phyloP scores from a whole-genome alignment of 1,140 invertebrate species.

The Ceratosolen solmsi region DNA sequence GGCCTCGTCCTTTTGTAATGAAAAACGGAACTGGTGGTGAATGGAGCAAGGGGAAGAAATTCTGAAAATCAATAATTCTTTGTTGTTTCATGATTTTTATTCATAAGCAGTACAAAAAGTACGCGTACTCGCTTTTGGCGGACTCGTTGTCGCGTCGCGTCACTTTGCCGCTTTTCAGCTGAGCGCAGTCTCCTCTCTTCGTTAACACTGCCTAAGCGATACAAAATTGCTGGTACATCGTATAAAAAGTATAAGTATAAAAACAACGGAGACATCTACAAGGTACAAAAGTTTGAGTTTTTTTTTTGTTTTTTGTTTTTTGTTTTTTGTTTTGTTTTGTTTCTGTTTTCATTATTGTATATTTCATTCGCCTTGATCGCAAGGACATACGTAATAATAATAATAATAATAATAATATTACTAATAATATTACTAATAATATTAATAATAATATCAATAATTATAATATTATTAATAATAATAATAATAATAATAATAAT shows the following conservation, averaged over 20 bases:
- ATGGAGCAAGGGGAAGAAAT: too few relatives aligned
- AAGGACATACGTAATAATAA: neutral
- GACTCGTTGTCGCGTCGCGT: neutral
- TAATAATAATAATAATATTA: neutral
- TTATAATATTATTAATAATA: neutral
- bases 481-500: too few relatives aligned
- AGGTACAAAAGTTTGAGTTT: constrained; percentile 44
- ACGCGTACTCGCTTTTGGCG: neutral
- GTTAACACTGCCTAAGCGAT: constrained; percentile 1
- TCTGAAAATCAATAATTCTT: neutral
- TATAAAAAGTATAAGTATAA: constrained; percentile 18
- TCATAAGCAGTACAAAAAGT: constrained; percentile 47
- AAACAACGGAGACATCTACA: constrained; percentile 2
- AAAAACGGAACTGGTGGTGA: too few relatives aligned
- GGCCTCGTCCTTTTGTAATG: too few relatives aligned
- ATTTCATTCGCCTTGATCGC: constrained; percentile 13
- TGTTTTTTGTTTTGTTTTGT: neutral
- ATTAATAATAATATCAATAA: neutral
- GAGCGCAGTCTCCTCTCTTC: neutral
- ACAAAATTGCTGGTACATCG: constrained; percentile 18
- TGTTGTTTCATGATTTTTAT: constrained; percentile 42
- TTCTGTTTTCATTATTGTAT: neutral
- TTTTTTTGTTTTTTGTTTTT: neutral
- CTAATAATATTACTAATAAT: too few relatives aligned
- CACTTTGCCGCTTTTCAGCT: neutral